A percentile compares a stretch with the other conserved stretches of the same genome.
Evolutionary conservation across 2,113 vertebrate species (phyloP).

Genomic region (Onychorhynchus coronatus): DNA sequence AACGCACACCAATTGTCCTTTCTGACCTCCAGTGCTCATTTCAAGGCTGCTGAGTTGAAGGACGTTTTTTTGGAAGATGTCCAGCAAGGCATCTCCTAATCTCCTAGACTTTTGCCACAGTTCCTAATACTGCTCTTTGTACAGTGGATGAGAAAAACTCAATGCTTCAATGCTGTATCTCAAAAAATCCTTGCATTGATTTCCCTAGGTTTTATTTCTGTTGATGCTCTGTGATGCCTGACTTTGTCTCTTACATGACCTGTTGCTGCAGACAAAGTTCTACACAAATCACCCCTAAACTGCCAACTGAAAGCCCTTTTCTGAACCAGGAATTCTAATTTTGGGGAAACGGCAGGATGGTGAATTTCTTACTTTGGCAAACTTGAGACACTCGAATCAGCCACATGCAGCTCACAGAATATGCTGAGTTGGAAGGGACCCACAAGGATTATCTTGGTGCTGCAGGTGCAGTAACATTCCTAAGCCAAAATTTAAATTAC

Average conservation of each 20-base stretch:
- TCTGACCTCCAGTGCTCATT: not conserved
- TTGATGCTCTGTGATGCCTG: not conserved
- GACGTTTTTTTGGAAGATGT: not conserved
- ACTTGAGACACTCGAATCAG: not conserved
- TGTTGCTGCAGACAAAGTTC: not conserved
- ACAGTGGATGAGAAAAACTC: not conserved
- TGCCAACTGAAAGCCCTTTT: not conserved
- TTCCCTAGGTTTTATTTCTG: not conserved
- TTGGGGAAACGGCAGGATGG: not conserved
- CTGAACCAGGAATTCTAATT: not conserved
- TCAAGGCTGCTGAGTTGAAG: not conserved
- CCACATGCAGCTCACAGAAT: not conserved
- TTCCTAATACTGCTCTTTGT: not conserved
- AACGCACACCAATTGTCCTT: not conserved
- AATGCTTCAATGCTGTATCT: too few relatives aligned
- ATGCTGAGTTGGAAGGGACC: not conserved
- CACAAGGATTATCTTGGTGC: not conserved
- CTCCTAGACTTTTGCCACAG: not conserved
- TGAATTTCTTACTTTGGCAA: not conserved
- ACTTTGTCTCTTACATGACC: not conserved
- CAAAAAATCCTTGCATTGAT: not conserved
- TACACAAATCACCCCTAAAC: not conserved
- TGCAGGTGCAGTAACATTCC: not conserved
- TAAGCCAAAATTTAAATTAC: not conserved
- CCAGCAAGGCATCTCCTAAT: not conserved